Evolutionary conservation across 2,113 vertebrate genomes (phyloP).

Genomic region (Hirundichthys speculiger): DNA sequence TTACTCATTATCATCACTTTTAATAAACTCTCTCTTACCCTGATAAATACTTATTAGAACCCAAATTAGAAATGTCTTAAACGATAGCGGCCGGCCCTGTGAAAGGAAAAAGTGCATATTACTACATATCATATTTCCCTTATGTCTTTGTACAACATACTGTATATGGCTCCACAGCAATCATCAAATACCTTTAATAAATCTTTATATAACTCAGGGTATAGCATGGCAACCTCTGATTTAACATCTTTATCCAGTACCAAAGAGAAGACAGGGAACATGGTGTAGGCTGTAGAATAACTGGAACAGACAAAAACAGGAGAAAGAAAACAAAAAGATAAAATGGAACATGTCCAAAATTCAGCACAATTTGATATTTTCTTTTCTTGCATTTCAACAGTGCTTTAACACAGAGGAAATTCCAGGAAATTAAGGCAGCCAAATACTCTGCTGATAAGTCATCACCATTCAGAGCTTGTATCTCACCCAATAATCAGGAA

Average conservation of each 20-base stretch:
- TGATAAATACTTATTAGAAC: conserved; percentile 98
- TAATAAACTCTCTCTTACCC: conserved; percentile 81
- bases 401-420: conserved; percentile 70
- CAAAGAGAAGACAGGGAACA: conserved; percentile 97
- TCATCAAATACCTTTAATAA: conserved; percentile 89
- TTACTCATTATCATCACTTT: neutral
- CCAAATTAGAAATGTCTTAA: conserved; percentile 98
- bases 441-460: conserved; percentile 69
- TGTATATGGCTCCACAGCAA: neutral
- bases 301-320: conserved; percentile 67
- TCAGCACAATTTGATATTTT: conserved; percentile 50
- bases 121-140: neutral
- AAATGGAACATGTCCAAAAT: conserved; percentile 13
- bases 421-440: conserved; percentile 50
- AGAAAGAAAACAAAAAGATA: conserved; percentile 6
- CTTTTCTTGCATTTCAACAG: conserved; percentile 53
- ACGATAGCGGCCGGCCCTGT: conserved; percentile 93
- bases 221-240: conserved; percentile 97
- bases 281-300: conserved; percentile 97
- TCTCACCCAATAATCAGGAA: conserved; percentile 97
- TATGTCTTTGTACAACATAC: neutral
- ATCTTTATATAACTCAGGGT: conserved; percentile 97
- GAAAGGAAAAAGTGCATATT: conserved; percentile 28
- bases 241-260: conserved; percentile 98
- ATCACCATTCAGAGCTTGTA: conserved; percentile 31